Percentiles rank a stretch among this genome's conserved stretches.
phyloP scores from a whole-genome alignment of 2,888 invertebrate genomes.

The Hirtodrosophila trivittata region DNA sequence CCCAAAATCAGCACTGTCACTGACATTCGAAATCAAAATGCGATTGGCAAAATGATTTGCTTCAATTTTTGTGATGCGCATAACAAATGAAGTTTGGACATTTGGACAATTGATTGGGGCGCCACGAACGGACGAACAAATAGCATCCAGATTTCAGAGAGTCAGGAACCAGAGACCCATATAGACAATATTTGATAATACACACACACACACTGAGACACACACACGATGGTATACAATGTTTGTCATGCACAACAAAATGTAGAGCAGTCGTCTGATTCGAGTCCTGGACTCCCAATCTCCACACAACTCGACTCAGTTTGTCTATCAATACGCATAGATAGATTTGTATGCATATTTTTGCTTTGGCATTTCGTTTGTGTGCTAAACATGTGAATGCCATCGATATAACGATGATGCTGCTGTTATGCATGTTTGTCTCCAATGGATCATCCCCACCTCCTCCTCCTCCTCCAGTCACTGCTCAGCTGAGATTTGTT shows the following conservation, averaged over 20 bases:
- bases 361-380: slow-evolving; percentile 77
- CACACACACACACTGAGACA: slow-evolving; percentile 15
- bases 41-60: slow-evolving; percentile 80
- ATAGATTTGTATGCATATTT: slow-evolving; percentile 77
- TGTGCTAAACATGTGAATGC: slow-evolving; percentile 77
- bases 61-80: slow-evolving; percentile 79
- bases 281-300: slow-evolving; percentile 45
- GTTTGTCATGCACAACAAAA: slow-evolving; percentile 73
- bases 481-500: slow-evolving; percentile 65
- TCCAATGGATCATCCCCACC: background rate
- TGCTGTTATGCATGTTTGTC: slow-evolving; percentile 36
- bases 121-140: slow-evolving; percentile 54
- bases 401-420: slow-evolving; percentile 72
- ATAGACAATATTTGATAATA: slow-evolving; percentile 53
- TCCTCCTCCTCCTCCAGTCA: slow-evolving; percentile 3
- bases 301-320: slow-evolving; percentile 35
- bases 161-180: slow-evolving; percentile 47
- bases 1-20: slow-evolving; percentile 66
- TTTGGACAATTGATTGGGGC: slow-evolving; percentile 77
- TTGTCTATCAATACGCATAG: slow-evolving; percentile 68
- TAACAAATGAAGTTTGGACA: slow-evolving; percentile 78
- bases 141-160: slow-evolving; percentile 52
- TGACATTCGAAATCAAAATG: slow-evolving; percentile 78
- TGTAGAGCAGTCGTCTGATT: slow-evolving; percentile 74
- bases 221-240: slow-evolving; percentile 37